Percentiles rank a stretch among this genome's conserved stretches.
phyloP scores from a whole-genome alignment of 1,140 invertebrate species.

The Cherax destructor region DNA sequence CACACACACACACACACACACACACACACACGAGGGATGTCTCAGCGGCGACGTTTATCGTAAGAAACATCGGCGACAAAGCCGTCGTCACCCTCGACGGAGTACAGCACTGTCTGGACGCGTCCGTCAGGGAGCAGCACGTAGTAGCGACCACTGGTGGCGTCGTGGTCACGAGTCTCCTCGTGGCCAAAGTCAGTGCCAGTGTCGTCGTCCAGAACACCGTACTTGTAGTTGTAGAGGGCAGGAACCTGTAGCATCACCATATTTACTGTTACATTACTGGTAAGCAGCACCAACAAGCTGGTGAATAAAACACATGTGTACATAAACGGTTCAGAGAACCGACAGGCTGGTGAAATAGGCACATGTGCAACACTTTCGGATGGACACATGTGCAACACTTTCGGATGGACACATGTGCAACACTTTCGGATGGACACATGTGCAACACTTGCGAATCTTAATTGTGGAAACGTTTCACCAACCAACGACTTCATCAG shows the following conservation, averaged over 20 bases:
- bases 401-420: no score
- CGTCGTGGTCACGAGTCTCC: slow-evolving; percentile 14
- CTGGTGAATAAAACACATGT: no score
- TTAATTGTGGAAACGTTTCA: no score
- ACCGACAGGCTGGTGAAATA: no score
- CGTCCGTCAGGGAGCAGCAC: slow-evolving; percentile 32
- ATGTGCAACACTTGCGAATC: no score
- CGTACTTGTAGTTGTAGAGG: slow-evolving; percentile 15
- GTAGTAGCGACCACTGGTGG: slow-evolving; percentile 37
- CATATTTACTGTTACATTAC: no score
- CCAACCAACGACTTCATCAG: no score
- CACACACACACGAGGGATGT: not conserved
- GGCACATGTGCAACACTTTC: no score
- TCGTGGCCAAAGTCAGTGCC: slow-evolving; percentile 41
- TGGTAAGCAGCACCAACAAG: no score
- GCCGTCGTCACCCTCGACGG: slow-evolving; percentile 21
- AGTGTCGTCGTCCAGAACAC: not conserved
- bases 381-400: no score
- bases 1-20: not conserved
- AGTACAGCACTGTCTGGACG: slow-evolving; percentile 23
- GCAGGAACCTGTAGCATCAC: not conserved
- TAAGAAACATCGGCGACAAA: slow-evolving; percentile 38
- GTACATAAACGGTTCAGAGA: no score
- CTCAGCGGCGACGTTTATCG: not conserved
- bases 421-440: no score